These are phyloP conservation scores for Cephalotes varians DNA, from an alignment of 2,888 invertebrate species.

Conservation along the genomic window DNA sequence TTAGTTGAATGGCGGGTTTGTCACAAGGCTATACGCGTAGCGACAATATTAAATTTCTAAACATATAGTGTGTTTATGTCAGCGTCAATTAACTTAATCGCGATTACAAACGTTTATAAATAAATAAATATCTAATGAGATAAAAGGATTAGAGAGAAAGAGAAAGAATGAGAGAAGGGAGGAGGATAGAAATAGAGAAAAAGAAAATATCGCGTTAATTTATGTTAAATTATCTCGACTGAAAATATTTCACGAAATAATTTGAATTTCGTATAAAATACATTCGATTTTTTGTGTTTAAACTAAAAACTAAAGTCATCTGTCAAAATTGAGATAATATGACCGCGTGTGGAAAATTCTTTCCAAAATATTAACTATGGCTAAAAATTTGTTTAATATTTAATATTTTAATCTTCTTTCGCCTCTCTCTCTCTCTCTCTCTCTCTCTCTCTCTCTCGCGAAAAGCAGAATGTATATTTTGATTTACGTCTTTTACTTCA, in stretches of 20 bases:
- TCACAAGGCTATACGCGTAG: neutral
- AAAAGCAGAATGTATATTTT: slow-evolving; percentile 27
- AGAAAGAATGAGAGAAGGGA: neutral
- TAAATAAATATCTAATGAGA: slow-evolving; percentile 10
- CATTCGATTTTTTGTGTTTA: neutral
- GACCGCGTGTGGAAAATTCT: neutral
- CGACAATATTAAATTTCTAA: slow-evolving; percentile 27
- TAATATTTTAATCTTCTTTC: slow-evolving; percentile 35
- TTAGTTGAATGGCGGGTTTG: slow-evolving; percentile 13
- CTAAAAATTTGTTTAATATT: slow-evolving; percentile 23
- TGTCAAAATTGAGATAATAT: neutral
- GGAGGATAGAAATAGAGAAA: neutral
- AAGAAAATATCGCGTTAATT: neutral
- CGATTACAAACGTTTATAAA: slow-evolving; percentile 5
- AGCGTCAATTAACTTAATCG: neutral
- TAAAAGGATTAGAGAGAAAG: neutral
- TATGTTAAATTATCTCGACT: neutral
- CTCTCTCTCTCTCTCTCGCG: too few species aligned
- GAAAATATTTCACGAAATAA: slow-evolving; percentile 2
- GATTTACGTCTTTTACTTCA: slow-evolving; percentile 36
- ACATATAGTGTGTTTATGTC: neutral
- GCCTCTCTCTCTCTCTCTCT: too few species aligned
- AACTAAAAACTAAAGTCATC: neutral
- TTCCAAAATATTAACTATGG: neutral
- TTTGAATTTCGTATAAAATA: neutral